Evolutionary conservation across 2,113 vertebrate genomes (phyloP).

Genomic region (Phrynosoma platyrhinos): DNA sequence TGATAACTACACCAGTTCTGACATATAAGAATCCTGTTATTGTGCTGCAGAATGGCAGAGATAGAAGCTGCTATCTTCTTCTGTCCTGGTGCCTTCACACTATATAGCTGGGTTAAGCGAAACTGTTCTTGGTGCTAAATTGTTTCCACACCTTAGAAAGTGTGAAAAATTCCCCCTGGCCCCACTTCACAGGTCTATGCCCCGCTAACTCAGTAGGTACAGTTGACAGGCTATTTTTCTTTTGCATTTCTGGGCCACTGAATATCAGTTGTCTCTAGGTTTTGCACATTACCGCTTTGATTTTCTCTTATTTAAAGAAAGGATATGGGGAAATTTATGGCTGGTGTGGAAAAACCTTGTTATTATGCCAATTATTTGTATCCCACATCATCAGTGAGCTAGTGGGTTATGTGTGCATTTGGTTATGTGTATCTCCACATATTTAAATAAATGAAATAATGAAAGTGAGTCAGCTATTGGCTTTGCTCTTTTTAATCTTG

Average conservation of each 20-base stretch:
- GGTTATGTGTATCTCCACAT: neutral
- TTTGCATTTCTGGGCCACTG: constrained; percentile 48
- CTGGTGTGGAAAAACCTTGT: neutral
- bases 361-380: neutral
- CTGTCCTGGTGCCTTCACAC: constrained; percentile 76
- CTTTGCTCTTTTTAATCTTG: neutral
- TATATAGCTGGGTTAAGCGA: constrained; percentile 72
- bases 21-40: constrained; percentile 49
- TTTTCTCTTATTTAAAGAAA: neutral
- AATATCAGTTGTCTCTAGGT: constrained; percentile 7
- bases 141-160: constrained; percentile 66
- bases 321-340: neutral
- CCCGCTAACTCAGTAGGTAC: constrained; percentile 58
- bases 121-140: constrained; percentile 71
- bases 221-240: constrained; percentile 54
- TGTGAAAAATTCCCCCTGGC: constrained; percentile 52
- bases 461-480: neutral
- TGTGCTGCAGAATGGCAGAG: constrained; percentile 59
- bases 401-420: neutral
- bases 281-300: neutral
- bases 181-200: constrained; percentile 47
- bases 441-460: neutral
- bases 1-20: neutral
- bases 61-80: constrained; percentile 66
- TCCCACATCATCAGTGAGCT: neutral